Evolutionary conservation across 2,888 invertebrate genomes (phyloP), one percentile per base, ranked within the genome.

Genomic region (Cryptus armator): DNA sequence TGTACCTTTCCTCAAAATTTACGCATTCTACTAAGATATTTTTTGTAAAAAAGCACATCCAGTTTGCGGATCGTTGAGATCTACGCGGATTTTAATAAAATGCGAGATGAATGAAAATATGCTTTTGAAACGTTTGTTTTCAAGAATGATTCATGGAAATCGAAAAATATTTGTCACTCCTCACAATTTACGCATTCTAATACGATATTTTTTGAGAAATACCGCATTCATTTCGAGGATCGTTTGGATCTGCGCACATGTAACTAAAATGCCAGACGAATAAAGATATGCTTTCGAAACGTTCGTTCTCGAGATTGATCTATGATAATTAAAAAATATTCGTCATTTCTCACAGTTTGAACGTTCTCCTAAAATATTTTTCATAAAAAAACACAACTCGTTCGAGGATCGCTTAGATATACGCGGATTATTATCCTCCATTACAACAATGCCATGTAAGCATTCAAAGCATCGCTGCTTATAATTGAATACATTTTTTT

Each of bases 251-350:
- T n/a, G 53, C 16, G 9, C 53, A 19, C 16, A 51, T 51, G n/a
- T 24, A 24, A 24, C 24, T 24, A 24, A 24, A 24, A 53, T 1
- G 2, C 19, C 53, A 16, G 9, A 19, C 16, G 9, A 51, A 19
- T 19, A 19, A 10, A 44, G 12, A 44, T 12, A 44, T 24, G 24
- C 24, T 24, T 24, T 24, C 2, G 24, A 2, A 24, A 24, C 24
- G 24, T 24, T 48, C 46, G n/a, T 48, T 48, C 46, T 48, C 46
- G 12, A 19, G 37, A 12, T 24, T 24, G 24, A 3, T 24, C 24
- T 3, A 2, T 24, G 3, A 3, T 3, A 24, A 24, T 24, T 7
- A 2, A 74, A 78, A 84, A 84, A 84, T 84, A 84, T 78, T 68
- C 53, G 32, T 66, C 2, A 56, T 19, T 5, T 14, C 24, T 19